phyloP scores from a whole-genome alignment of 2,888 invertebrate species.

The Cerceris ruficornis region DNA sequence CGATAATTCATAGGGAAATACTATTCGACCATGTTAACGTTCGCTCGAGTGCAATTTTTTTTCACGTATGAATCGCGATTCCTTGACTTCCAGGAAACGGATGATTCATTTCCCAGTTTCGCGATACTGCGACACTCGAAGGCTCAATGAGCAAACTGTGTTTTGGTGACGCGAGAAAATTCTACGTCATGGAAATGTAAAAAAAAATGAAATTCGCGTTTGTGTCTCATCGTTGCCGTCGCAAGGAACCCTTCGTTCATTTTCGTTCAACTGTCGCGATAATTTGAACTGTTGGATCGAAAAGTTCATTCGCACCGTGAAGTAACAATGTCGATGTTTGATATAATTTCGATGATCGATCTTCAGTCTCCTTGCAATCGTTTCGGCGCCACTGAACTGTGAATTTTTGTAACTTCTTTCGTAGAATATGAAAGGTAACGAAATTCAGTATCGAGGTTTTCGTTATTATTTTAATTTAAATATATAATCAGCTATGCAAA shows the following conservation, averaged over 20 bases:
- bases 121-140: constrained; percentile 48
- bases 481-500: neutral
- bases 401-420: neutral
- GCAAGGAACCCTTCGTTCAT: constrained; percentile 30
- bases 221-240: constrained; percentile 28
- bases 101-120: constrained; percentile 66
- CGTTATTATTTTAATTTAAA: neutral
- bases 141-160: constrained; percentile 30
- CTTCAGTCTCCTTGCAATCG: neutral
- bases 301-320: neutral
- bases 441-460: neutral
- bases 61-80: constrained; percentile 45
- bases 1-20: neutral
- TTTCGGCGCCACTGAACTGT: neutral
- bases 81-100: constrained; percentile 61
- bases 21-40: neutral
- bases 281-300: constrained; percentile 20
- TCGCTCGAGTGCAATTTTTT: constrained; percentile 18
- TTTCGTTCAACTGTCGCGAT: constrained; percentile 12
- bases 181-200: constrained; percentile 31
- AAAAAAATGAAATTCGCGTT: constrained; percentile 16
- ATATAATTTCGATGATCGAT: neutral
- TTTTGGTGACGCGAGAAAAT: constrained; percentile 39
- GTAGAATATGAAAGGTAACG: neutral
- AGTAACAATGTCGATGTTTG: neutral